Evolutionary conservation across 2,888 invertebrate species (phyloP), one percentile per base, ranked within the genome.

Genomic region (Scaptomyza polygonia): DNA sequence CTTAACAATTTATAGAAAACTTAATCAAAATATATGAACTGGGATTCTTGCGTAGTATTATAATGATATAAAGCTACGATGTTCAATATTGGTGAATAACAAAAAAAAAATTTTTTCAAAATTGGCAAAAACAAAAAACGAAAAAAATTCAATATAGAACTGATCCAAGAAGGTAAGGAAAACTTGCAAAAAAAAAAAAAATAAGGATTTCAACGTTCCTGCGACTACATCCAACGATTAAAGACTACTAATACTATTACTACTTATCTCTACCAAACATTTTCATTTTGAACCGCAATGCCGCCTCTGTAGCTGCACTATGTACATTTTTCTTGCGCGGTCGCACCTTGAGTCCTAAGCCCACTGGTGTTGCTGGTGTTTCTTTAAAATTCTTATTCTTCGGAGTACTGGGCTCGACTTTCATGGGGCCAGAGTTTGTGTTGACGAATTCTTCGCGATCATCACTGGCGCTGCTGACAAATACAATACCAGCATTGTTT

Each of bases 351-450:
- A 81, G 81, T 0, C 66, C 70, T 9, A n/a, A 44, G 6, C 40
- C 47, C 1, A 14, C 25, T 0, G 90, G 90, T 0, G 90, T 81
- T n/a, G 72, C 45, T 0, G 88, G 86, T 58, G 83, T 67, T 59
- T 89, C 90, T 9, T 72, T 81, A 16, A 91, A 91, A 56, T 77
- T 66, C 47, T 80, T 79, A 1, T 61, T 67, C 7, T 36, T 72
- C 5, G 91, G 91, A 0, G 91, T 89, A 5, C 76, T 32, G 3
- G 89, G 88, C 68, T 90, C 90, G 5, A 90, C 89, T 18, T 74
- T 65, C 3, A 91, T 79, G n/a, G 76, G 75, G n/a, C 91, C 91
- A 9, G 88, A 84, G 3, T 82, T 57, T 27, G 87, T 77, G 25
- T 83, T 72, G 16, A 90, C 55, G 7, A 69, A 54, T 11, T 71